Evolutionary conservation across 2,797 vertebrate genomes (phyloP).

Genomic region (Melanotaenia nigrans): DNA sequence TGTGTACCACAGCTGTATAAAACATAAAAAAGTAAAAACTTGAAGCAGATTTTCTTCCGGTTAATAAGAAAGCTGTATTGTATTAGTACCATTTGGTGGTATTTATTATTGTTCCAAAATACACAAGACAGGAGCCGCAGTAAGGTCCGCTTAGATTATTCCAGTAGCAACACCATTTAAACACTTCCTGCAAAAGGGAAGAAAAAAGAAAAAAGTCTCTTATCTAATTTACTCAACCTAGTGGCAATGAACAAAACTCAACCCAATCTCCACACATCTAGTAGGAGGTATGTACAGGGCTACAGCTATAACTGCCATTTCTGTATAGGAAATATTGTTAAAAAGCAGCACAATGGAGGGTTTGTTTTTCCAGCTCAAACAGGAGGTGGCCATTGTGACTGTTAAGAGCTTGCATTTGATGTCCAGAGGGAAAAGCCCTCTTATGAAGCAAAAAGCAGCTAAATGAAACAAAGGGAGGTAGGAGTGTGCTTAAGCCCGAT

Average conservation of each 20-base stretch:
- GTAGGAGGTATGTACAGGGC: slow-evolving; percentile 13
- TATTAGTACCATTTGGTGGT: slow-evolving; percentile 13
- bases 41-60: background rate
- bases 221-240: slow-evolving; percentile 47
- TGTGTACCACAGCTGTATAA: slow-evolving; percentile 1
- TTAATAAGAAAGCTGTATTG: slow-evolving; percentile 16
- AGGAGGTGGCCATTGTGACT: slow-evolving; percentile 54
- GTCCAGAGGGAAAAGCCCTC: slow-evolving; percentile 53
- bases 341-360: slow-evolving; percentile 21
- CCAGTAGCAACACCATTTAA: slow-evolving; percentile 35
- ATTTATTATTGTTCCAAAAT: slow-evolving; percentile 54
- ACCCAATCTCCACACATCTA: slow-evolving; percentile 23
- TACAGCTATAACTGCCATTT: background rate
- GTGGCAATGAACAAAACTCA: slow-evolving; percentile 7
- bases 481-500: slow-evolving; percentile 54
- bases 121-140: slow-evolving; percentile 28
- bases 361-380: slow-evolving; percentile 23
- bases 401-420: slow-evolving; percentile 37
- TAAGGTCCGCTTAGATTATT: slow-evolving; percentile 31
- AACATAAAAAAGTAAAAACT: background rate
- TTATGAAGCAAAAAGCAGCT: slow-evolving; percentile 32
- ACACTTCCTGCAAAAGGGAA: slow-evolving; percentile 53
- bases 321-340: slow-evolving; percentile 14
- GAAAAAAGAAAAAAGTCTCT: slow-evolving; percentile 32
- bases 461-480: slow-evolving; percentile 40